Evolutionary conservation across 2,113 vertebrate genomes (phyloP).

Genomic region (Takifugu bimaculatus): DNA sequence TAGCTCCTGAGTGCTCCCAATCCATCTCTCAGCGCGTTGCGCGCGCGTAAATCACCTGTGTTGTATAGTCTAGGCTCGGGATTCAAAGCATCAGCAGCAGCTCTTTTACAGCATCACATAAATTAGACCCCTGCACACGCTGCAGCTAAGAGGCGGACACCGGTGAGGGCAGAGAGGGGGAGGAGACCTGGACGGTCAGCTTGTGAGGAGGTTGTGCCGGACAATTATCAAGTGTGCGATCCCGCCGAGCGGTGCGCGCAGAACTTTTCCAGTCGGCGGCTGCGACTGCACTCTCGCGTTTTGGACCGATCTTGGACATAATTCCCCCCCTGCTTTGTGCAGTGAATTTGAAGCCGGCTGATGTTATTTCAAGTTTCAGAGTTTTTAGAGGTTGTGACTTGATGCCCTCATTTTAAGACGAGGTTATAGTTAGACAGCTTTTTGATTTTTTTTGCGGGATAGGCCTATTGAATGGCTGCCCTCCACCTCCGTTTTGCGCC

Average conservation of each 20-base stretch:
- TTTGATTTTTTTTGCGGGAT: slow-evolving; percentile 16
- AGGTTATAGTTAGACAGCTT: slow-evolving; percentile 1
- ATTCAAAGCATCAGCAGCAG: slow-evolving; percentile 26
- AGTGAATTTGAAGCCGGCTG: slow-evolving; percentile 12
- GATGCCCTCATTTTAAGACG: not conserved
- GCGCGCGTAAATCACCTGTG: slow-evolving; percentile 49
- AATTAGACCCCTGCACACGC: slow-evolving; percentile 15
- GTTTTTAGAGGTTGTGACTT: not conserved
- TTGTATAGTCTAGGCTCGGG: slow-evolving; percentile 33
- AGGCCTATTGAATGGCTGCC: no score
- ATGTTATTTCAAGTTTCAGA: not conserved
- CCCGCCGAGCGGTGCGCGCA: slow-evolving; percentile 46
- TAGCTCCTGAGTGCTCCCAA: slow-evolving; percentile 22
- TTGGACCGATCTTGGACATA: slow-evolving; percentile 14
- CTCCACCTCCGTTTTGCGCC: no score
- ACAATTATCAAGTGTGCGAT: slow-evolving; percentile 69
- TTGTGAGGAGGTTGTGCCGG: slow-evolving; percentile 64
- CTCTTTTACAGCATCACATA: slow-evolving; percentile 35
- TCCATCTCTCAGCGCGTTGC: slow-evolving; percentile 17
- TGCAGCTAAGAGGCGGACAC: slow-evolving; percentile 1
- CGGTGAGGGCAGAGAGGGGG: slow-evolving; percentile 57
- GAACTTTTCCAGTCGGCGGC: slow-evolving; percentile 19
- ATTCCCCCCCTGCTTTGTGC: not conserved
- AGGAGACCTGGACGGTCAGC: slow-evolving; percentile 72
- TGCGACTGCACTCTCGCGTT: not conserved